A percentile compares a stretch with the other conserved stretches of the same genome.
phyloP scores from a whole-genome alignment of 2,888 invertebrate genomes.

The Ophion costatus region DNA sequence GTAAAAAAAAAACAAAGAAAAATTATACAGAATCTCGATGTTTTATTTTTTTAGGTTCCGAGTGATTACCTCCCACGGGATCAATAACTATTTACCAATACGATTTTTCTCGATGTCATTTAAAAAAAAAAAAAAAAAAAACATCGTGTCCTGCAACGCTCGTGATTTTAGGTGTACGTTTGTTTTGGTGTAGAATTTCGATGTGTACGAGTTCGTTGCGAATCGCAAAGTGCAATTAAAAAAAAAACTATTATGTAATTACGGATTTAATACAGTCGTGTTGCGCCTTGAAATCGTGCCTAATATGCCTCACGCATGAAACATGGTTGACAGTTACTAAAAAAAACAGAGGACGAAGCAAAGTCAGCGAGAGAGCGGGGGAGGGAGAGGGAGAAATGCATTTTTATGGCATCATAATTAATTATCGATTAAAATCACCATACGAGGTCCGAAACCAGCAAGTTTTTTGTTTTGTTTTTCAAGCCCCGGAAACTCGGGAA shows the following conservation, averaged over 20 bases:
- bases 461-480: not conserved
- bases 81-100: not conserved
- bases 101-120: too few species aligned
- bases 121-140: slow-evolving; percentile 3
- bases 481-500: not conserved
- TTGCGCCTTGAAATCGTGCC: slow-evolving; percentile 58
- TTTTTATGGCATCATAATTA: not conserved
- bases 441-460: not conserved
- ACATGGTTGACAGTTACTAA: slow-evolving; percentile 54
- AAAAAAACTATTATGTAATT: slow-evolving; percentile 20
- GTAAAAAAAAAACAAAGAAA: not conserved
- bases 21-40: slow-evolving; percentile 29
- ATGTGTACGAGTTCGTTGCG: slow-evolving; percentile 14
- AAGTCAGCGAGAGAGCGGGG: not conserved
- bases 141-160: not conserved
- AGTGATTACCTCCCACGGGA: slow-evolving; percentile 22
- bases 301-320: slow-evolving; percentile 44
- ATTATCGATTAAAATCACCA: not conserved
- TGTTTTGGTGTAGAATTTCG: slow-evolving; percentile 27
- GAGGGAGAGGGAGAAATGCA: not conserved
- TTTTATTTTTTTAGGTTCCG: not conserved
- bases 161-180: slow-evolving; percentile 12
- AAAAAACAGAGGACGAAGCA: not conserved
- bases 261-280: slow-evolving; percentile 9
- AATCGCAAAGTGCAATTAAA: slow-evolving; percentile 49